Evolutionary conservation across 2,888 invertebrate genomes (phyloP).

Genomic region (Hypsopygia costalis): DNA sequence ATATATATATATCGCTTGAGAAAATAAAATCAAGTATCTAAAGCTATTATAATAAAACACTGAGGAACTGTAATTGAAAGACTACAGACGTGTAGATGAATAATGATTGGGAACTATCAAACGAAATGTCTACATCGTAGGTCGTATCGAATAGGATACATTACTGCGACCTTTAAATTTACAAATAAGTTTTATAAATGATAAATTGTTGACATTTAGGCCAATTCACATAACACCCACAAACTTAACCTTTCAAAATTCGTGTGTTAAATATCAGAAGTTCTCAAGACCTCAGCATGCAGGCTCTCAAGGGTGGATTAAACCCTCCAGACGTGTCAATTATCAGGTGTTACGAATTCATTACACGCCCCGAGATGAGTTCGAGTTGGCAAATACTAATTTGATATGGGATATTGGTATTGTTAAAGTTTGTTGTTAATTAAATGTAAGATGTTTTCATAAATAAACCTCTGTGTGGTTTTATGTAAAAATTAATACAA

Average conservation of each 20-base stretch:
- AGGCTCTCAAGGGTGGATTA: constrained; percentile 35
- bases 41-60: no score
- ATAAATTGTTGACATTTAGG: background rate
- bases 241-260: constrained; percentile 36
- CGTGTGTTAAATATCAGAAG: constrained; percentile 65
- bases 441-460: background rate
- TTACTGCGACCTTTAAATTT: no score
- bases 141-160: no score
- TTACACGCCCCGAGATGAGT: constrained; percentile 23
- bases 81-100: no score
- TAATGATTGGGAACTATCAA: no score
- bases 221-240: constrained; percentile 31
- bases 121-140: no score
- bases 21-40: no score
- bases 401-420: background rate
- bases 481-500: no score
- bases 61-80: no score
- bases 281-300: constrained; percentile 38
- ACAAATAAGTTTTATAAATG: no score
- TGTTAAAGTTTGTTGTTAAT: background rate
- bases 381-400: background rate
- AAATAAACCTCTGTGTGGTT: no score
- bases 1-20: no score
- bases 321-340: constrained; percentile 54
- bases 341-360: constrained; percentile 51